Evolutionary conservation across 2,888 invertebrate genomes (phyloP).

Genomic region (Dasypogon diadema): DNA sequence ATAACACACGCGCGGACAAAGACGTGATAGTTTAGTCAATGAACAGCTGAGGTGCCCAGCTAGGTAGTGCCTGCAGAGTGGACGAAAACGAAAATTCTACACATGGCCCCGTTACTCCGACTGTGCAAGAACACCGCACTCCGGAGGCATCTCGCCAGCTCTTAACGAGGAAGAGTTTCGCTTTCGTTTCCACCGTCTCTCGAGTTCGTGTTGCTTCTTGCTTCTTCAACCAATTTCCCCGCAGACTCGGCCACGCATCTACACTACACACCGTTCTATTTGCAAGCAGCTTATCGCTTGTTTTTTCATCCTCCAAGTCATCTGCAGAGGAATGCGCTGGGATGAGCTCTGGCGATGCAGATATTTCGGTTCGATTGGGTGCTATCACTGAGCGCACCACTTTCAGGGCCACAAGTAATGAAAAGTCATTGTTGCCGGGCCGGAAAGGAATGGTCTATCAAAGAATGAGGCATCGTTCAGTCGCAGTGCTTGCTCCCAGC

Average conservation of each 20-base stretch:
- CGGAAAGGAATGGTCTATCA: conserved; percentile 18
- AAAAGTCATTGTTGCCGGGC: neutral
- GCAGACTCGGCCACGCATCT: neutral
- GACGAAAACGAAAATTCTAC: conserved; percentile 3
- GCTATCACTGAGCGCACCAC: neutral
- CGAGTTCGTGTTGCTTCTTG: no score
- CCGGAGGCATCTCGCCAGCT: neutral
- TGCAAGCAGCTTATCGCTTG: neutral
- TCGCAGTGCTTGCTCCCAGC: neutral
- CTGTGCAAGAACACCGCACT: neutral
- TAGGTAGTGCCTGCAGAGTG: neutral
- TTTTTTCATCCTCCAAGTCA: neutral
- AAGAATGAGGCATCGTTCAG: neutral
- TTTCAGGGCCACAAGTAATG: neutral
- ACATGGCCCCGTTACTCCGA: neutral
- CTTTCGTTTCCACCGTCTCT: conserved; percentile 22
- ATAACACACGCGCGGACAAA: neutral
- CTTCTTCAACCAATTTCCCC: neutral
- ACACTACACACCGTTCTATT: no score
- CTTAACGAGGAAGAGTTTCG: conserved; percentile 4
- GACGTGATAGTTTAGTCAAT: neutral
- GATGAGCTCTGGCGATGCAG: neutral
- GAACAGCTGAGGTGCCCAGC: neutral
- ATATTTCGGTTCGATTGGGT: neutral
- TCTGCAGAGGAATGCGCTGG: neutral